A percentile compares a stretch with the other conserved stretches of the same genome.
These are phyloP conservation scores for Anastrepha obliqua DNA, from an alignment of 1,140 invertebrate species.

Conservation along the genomic window DNA sequence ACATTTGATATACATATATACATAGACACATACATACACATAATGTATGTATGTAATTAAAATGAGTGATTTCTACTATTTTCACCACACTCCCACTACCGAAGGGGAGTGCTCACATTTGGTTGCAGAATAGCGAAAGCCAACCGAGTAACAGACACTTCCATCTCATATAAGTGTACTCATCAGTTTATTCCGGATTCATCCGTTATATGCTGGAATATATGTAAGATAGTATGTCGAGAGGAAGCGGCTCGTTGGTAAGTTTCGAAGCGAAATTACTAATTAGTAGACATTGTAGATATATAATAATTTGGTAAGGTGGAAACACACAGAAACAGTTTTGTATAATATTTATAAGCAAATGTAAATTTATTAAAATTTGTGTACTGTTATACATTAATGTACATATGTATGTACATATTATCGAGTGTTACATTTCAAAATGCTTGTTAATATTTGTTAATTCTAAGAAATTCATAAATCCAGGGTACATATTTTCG, in stretches of 20 bases:
- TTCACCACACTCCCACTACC: conserved; percentile 53
- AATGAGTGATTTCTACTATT: conserved; percentile 31
- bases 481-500: no score
- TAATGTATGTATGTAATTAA: neutral
- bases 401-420: neutral
- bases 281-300: neutral
- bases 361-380: neutral
- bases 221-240: neutral
- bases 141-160: neutral
- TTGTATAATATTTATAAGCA: neutral
- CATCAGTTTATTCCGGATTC: neutral
- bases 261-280: conserved; percentile 39
- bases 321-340: neutral
- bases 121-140: conserved; percentile 55
- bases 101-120: conserved; percentile 50
- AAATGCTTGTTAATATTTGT: neutral
- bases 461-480: no score
- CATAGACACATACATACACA: neutral
- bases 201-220: neutral
- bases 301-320: neutral
- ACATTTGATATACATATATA: neutral
- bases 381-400: neutral
- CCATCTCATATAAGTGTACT: neutral
- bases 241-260: conserved; percentile 12
- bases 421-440: neutral